phyloP scores from a whole-genome alignment of 2,797 vertebrate species.

The Prunella strophiata region DNA sequence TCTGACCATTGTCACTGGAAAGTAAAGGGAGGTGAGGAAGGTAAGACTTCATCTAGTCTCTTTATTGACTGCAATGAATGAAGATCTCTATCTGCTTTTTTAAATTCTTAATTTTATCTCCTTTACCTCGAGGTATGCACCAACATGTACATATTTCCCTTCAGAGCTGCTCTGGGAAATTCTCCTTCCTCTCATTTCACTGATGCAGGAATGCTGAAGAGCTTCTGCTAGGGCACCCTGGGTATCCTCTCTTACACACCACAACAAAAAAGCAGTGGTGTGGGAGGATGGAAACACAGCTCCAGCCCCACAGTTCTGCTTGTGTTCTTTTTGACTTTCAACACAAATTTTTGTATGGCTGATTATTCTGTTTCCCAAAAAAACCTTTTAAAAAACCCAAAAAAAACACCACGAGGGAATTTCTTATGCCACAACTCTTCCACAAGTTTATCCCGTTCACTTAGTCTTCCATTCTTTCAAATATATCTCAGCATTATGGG shows the following conservation, averaged over 20 bases:
- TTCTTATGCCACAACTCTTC: not conserved
- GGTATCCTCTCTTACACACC: not conserved
- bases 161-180: not conserved
- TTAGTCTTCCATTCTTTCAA: not conserved
- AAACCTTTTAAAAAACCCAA: rapidly evolving
- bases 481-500: not conserved
- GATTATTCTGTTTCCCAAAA: not conserved
- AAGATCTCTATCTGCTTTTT: not conserved
- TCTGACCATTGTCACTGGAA: rapidly evolving
- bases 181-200: not conserved
- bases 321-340: not conserved
- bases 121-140: rapidly evolving
- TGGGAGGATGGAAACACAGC: rapidly evolving
- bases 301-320: not conserved
- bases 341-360: not conserved
- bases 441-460: not conserved
- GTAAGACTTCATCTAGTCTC: not conserved
- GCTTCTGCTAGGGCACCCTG: not conserved
- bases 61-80: not conserved
- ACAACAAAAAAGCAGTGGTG: not conserved
- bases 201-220: not conserved
- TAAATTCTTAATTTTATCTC: not conserved
- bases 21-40: not conserved
- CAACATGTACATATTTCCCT: rapidly evolving
- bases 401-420: not conserved